Evolutionary conservation across 2,113 vertebrate species (phyloP).

Genomic region (Chaetura pelagica): DNA sequence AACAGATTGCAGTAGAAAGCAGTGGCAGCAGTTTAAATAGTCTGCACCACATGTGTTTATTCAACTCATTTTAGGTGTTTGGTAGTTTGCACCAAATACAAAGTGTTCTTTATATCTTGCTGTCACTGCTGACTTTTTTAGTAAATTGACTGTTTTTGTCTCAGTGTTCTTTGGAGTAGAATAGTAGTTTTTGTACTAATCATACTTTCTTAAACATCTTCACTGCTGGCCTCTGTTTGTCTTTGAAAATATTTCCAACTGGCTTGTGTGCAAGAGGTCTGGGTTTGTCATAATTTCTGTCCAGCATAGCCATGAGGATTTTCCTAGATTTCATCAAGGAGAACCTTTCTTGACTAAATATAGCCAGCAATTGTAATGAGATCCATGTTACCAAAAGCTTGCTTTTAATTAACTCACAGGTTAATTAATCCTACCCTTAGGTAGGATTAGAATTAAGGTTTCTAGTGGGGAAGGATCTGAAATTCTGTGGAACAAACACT

Average conservation of each 20-base stretch:
- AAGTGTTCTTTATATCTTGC: background rate
- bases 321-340: background rate
- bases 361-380: background rate
- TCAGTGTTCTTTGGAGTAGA: background rate
- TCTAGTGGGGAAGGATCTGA: background rate
- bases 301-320: background rate
- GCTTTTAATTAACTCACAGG: background rate
- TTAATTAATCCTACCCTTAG: no score
- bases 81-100: background rate
- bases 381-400: background rate
- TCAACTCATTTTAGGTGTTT: background rate
- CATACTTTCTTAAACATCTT: background rate
- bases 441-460: background rate
- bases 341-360: background rate
- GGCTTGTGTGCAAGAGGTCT: background rate
- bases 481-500: accelerated
- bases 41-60: background rate
- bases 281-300: background rate
- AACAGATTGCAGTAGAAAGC: background rate
- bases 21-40: background rate
- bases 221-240: background rate
- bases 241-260: background rate
- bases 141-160: background rate
- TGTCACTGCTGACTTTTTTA: background rate
- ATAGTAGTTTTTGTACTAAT: background rate